These are phyloP conservation scores for Wasmannia auropunctata DNA, from an alignment of 1,140 invertebrate genomes.

Conservation along the genomic window DNA sequence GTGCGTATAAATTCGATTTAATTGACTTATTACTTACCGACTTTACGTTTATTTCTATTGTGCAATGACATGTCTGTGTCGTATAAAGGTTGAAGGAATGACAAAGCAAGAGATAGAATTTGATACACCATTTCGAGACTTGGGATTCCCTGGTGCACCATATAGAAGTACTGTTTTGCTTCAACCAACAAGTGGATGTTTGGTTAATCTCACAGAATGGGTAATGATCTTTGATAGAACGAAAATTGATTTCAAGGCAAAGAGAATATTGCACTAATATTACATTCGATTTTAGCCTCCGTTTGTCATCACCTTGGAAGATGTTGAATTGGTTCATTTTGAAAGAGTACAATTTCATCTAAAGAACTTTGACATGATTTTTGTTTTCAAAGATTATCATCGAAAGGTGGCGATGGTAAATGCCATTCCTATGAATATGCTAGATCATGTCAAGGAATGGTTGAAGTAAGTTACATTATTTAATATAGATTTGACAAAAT, in stretches of 20 bases:
- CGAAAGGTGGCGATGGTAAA: constrained; percentile 98
- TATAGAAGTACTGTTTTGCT: constrained; percentile 97
- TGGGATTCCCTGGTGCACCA: constrained; percentile 99
- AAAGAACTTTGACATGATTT: constrained; percentile 99
- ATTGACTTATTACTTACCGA: neutral
- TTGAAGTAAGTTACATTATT: constrained; percentile 91
- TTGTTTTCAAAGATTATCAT: constrained; percentile 99
- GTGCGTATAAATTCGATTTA: constrained; percentile 74
- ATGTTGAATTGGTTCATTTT: constrained; percentile 99
- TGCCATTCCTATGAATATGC: constrained; percentile 98
- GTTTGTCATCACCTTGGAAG: constrained; percentile 98
- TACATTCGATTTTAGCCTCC: constrained; percentile 90
- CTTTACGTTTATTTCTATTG: constrained; percentile 11
- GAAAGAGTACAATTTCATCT: constrained; percentile 99
- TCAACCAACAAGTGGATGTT: constrained; percentile 98
- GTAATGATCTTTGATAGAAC: constrained; percentile 81
- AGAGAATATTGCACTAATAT: neutral
- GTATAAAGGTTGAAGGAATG: constrained; percentile 92
- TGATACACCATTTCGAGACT: constrained; percentile 98
- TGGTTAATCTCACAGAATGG: constrained; percentile 99
- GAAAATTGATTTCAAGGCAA: neutral
- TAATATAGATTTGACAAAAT: neutral
- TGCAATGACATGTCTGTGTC: neutral
- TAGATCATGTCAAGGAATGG: constrained; percentile 99
- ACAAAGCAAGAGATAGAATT: constrained; percentile 99